These are phyloP conservation scores for Dromiciops gliroides DNA, from an alignment of 2,113 vertebrate genomes.

Conservation along the genomic window DNA sequence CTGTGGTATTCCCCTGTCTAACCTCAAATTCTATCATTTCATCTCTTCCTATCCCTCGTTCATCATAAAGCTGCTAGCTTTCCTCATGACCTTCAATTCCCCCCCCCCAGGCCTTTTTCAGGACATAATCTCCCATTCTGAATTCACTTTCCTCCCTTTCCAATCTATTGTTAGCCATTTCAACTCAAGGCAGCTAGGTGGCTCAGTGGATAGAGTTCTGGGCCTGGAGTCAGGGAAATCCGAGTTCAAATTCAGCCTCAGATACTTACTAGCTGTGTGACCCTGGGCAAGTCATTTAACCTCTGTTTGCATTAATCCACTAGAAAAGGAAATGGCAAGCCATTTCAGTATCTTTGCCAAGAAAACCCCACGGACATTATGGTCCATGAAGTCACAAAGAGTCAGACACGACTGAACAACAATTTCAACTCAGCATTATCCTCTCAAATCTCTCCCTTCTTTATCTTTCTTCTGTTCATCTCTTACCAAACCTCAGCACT, in stretches of 20 bases:
- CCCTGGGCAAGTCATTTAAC: neutral
- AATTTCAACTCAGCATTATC: neutral
- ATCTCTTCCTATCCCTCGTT: neutral
- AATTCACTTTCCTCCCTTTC: neutral
- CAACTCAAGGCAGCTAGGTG: neutral
- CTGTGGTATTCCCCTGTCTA: neutral
- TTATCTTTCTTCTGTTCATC: neutral
- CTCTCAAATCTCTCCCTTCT: neutral
- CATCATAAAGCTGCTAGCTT: no score
- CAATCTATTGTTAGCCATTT: neutral
- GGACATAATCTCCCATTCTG: neutral
- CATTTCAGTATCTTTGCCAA: neutral
- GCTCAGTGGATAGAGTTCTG: neutral
- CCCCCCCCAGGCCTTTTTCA: neutral
- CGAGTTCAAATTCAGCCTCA: neutral
- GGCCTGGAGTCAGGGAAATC: neutral
- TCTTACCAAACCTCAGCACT: neutral
- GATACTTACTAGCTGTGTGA: neutral
- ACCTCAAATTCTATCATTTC: neutral
- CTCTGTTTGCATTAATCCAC: neutral
- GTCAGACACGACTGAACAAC: neutral
- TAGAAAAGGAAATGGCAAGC: neutral
- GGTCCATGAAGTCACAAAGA: neutral
- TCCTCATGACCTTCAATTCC: neutral
- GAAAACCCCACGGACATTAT: neutral